phyloP scores from a whole-genome alignment of 2,113 vertebrate genomes.

The Spea bombifrons region DNA sequence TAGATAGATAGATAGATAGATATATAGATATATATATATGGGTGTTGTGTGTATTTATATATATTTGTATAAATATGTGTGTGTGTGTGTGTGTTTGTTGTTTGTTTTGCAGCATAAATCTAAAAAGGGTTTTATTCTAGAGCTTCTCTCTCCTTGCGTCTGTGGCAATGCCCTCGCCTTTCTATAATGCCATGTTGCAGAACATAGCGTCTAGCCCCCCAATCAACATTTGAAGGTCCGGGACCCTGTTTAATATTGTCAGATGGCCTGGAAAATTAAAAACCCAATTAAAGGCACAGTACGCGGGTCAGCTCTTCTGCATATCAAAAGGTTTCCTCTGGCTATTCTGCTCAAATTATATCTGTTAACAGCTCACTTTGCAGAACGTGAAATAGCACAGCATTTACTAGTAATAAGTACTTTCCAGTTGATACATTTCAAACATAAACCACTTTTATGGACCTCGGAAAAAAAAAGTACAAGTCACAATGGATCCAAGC shows the following conservation, averaged over 20 bases:
- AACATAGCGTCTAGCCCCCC: slow-evolving; percentile 84
- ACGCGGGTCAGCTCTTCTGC: slow-evolving; percentile 98
- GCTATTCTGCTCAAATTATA: slow-evolving; percentile 98
- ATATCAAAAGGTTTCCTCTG: slow-evolving; percentile 99
- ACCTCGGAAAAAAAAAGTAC: slow-evolving; percentile 86
- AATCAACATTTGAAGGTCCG: slow-evolving; percentile 91
- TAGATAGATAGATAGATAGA: no score
- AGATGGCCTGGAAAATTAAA: slow-evolving; percentile 99
- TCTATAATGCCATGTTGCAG: slow-evolving; percentile 77
- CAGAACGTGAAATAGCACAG: slow-evolving; percentile 90
- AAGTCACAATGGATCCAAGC: slow-evolving; percentile 93
- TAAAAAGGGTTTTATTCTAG: neutral
- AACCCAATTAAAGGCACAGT: slow-evolving; percentile 99
- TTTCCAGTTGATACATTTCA: slow-evolving; percentile 91
- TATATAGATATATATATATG: no score
- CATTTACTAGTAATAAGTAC: slow-evolving; percentile 98
- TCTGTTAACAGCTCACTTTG: slow-evolving; percentile 99
- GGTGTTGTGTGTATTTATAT: no score
- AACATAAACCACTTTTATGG: slow-evolving; percentile 90
- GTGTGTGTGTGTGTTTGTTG: neutral
- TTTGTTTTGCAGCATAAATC: neutral
- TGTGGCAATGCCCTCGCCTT: slow-evolving; percentile 68
- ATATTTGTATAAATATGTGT: no score
- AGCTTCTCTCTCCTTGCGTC: slow-evolving; percentile 59
- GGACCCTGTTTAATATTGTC: slow-evolving; percentile 99